Evolutionary conservation across 2,888 invertebrate genomes (phyloP).

Genomic region (Cryptophagus acutangulus): DNA sequence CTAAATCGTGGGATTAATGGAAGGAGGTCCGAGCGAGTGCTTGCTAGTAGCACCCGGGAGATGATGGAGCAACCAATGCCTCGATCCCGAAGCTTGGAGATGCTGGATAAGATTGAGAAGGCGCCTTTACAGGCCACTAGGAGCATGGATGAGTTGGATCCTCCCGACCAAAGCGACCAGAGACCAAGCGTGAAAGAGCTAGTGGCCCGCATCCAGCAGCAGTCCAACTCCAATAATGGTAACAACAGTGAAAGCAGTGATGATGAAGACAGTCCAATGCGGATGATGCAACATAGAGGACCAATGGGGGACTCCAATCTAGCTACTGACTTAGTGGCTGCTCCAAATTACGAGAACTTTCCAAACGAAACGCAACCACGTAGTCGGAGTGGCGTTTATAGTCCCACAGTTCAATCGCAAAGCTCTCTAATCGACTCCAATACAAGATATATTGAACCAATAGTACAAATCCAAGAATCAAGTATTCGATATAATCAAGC

Average conservation of each 20-base stretch:
- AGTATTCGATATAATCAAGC: conserved; percentile 28
- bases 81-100: conserved; percentile 67
- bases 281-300: conserved; percentile 47
- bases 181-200: conserved; percentile 60
- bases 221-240: conserved; percentile 34
- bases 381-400: conserved; percentile 51
- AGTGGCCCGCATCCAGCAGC: conserved; percentile 58
- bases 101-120: conserved; percentile 52
- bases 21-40: conserved; percentile 54
- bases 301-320: conserved; percentile 55
- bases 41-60: conserved; percentile 53
- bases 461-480: conserved; percentile 40
- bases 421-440: conserved; percentile 37
- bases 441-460: conserved; percentile 40
- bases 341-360: conserved; percentile 57
- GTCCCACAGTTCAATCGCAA: conserved; percentile 43
- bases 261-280: conserved; percentile 44
- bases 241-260: conserved; percentile 46
- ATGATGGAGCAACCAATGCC: conserved; percentile 57
- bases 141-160: conserved; percentile 46
- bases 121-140: conserved; percentile 39
- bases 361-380: conserved; percentile 39
- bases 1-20: conserved; percentile 60
- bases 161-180: conserved; percentile 41
- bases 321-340: conserved; percentile 33